A percentile compares a stretch with the other conserved stretches of the same genome.
These are phyloP conservation scores for rabbit (Oryctolagus cuniculus) DNA, from an alignment of 2,113 vertebrate species.

Conservation along the genomic window DNA sequence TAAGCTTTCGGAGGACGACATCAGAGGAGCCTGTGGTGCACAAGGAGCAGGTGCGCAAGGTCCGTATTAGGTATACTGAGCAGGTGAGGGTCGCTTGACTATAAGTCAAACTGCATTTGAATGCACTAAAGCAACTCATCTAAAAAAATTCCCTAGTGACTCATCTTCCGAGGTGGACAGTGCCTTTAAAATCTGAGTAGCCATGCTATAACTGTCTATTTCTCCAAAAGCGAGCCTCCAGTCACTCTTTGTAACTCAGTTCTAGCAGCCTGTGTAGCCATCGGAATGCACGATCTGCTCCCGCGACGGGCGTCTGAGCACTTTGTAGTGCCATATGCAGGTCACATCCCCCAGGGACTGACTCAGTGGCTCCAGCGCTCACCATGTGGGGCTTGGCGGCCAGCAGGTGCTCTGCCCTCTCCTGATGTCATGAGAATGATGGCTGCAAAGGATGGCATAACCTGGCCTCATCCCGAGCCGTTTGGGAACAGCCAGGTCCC, in stretches of 20 bases:
- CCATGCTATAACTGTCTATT: not conserved
- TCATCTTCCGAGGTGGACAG: slow-evolving; percentile 17
- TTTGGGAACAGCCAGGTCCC: not conserved
- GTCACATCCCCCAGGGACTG: not conserved
- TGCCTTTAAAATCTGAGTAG: not conserved
- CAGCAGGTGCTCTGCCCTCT: too few species aligned
- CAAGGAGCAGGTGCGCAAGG: not conserved
- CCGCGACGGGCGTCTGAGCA: not conserved
- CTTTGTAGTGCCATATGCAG: rapidly evolving
- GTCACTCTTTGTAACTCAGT: too few species aligned
- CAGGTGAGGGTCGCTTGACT: not conserved
- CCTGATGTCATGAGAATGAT: rapidly evolving
- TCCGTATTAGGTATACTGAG: not conserved
- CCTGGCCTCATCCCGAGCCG: rapidly evolving
- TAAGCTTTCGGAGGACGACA: not conserved
- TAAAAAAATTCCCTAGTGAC: not conserved
- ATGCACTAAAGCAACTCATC: not conserved
- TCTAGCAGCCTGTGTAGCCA: not conserved
- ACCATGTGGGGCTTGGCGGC: rapidly evolving
- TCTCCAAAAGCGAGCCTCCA: not conserved
- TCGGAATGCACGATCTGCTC: not conserved
- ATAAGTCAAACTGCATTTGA: not conserved
- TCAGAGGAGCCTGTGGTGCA: not conserved
- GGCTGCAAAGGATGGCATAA: rapidly evolving
- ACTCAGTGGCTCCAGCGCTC: too few species aligned